Percentiles rank a stretch among this genome's conserved stretches.
Evolutionary conservation across 2,113 vertebrate species (phyloP).

Genomic region (Arvicanthis niloticus): DNA sequence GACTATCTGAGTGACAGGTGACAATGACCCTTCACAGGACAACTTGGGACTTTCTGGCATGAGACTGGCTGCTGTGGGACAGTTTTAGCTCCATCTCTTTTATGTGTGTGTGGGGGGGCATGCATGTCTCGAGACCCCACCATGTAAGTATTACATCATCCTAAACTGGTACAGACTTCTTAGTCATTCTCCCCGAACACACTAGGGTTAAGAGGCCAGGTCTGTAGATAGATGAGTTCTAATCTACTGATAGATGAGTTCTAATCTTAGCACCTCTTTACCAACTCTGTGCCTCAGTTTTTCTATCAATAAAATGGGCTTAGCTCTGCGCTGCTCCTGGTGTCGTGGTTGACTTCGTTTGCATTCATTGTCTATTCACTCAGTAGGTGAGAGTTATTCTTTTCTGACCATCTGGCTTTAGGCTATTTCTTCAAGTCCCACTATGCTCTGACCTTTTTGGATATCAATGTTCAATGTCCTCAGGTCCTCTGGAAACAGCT

Average conservation of each 20-base stretch:
- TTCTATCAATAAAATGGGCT: background rate
- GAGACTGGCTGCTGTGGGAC: too few species aligned
- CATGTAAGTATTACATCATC: background rate
- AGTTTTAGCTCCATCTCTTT: background rate
- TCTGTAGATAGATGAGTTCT: background rate
- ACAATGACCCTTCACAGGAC: background rate
- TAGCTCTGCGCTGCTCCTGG: background rate
- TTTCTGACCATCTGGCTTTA: background rate
- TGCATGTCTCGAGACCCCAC: background rate
- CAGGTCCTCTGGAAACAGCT: background rate
- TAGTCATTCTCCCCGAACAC: background rate
- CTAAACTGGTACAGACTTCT: background rate
- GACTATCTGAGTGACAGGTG: background rate
- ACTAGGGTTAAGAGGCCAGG: background rate
- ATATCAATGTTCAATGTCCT: background rate
- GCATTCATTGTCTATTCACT: background rate
- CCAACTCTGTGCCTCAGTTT: background rate
- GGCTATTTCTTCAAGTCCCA: background rate
- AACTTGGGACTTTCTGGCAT: background rate
- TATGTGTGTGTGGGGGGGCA: background rate
- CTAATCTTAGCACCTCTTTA: background rate
- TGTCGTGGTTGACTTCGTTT: background rate
- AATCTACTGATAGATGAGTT: background rate
- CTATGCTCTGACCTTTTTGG: background rate
- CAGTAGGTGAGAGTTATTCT: conserved; percentile 9